These are phyloP conservation scores for Pagetopsis macropterus DNA, from an alignment of 2,797 vertebrate species.

Conservation along the genomic window DNA sequence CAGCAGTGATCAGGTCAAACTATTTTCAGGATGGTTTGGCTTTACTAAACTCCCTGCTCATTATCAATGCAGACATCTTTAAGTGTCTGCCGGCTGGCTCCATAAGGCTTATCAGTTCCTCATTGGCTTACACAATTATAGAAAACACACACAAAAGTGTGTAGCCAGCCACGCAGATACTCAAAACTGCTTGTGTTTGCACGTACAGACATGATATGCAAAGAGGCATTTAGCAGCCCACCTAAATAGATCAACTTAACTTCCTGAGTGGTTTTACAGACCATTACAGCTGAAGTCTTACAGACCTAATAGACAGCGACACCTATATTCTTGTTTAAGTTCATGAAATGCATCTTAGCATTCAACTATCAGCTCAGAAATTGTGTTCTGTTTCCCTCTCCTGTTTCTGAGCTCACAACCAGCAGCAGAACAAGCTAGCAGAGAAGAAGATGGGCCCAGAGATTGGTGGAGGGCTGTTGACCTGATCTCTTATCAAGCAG, in stretches of 20 bases:
- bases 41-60: constrained; percentile 58
- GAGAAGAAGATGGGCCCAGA: constrained; percentile 52
- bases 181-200: constrained; percentile 29
- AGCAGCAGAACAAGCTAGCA: constrained; percentile 54
- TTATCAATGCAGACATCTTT: constrained; percentile 84
- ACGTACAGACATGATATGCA: constrained; percentile 44
- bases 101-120: constrained; percentile 83
- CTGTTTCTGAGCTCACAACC: constrained; percentile 54
- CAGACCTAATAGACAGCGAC: constrained; percentile 34
- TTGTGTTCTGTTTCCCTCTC: constrained; percentile 26
- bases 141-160: constrained; percentile 63
- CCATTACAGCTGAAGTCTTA: constrained; percentile 25
- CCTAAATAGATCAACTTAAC: constrained; percentile 71
- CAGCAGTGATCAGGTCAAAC: constrained; percentile 46
- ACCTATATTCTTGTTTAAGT: constrained; percentile 30
- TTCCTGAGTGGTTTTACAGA: constrained; percentile 48
- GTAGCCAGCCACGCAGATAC: constrained; percentile 34
- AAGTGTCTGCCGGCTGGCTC: constrained; percentile 85
- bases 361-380: constrained; percentile 18
- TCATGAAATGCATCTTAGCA: constrained; percentile 23
- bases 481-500: constrained; percentile 59
- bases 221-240: constrained; percentile 63
- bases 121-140: constrained; percentile 79
- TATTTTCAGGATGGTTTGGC: constrained; percentile 51
- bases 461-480: constrained; percentile 56